These are phyloP conservation scores for Gallinago undulata DNA, from an alignment of 2,113 vertebrate genomes.

Conservation along the genomic window DNA sequence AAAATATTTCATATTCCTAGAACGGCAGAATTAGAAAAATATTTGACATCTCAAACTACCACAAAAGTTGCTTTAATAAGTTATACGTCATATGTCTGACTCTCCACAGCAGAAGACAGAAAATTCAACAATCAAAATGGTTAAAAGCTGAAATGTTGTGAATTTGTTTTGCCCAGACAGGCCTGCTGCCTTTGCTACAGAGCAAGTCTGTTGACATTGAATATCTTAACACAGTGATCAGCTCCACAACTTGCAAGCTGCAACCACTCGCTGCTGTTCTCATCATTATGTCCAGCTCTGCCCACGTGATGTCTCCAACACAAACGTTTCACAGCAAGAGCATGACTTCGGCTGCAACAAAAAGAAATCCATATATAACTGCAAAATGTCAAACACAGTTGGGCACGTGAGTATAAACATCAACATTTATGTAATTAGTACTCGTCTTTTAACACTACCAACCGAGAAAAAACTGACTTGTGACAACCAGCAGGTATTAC, in stretches of 20 bases:
- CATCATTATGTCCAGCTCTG: slow-evolving; percentile 71
- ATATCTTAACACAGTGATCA: slow-evolving; percentile 92
- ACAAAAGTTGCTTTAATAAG: slow-evolving; percentile 34
- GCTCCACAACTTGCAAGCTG: slow-evolving; percentile 91
- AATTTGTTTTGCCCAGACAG: not conserved
- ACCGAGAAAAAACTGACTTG: slow-evolving; percentile 43
- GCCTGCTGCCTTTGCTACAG: slow-evolving; percentile 43
- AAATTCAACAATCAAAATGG: not conserved
- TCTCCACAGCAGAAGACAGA: not conserved
- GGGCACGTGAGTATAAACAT: slow-evolving; percentile 28
- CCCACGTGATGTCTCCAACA: slow-evolving; percentile 84
- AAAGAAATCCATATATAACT: slow-evolving; percentile 40
- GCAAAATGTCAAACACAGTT: slow-evolving; percentile 59
- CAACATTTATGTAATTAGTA: slow-evolving; percentile 62
- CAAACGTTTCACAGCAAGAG: slow-evolving; percentile 87
- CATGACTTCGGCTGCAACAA: slow-evolving; percentile 87
- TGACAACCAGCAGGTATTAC: slow-evolving; percentile 60
- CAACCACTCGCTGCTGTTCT: slow-evolving; percentile 78
- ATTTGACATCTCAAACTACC: not conserved
- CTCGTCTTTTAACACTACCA: slow-evolving; percentile 25
- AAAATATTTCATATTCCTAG: not conserved
- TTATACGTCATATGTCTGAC: not conserved
- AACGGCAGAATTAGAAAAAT: not conserved
- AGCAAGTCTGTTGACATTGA: slow-evolving; percentile 80
- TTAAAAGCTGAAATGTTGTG: not conserved